Conservation (phyloP, 2,113 vertebrate species). For the Tachuris rubrigastra region DNA sequence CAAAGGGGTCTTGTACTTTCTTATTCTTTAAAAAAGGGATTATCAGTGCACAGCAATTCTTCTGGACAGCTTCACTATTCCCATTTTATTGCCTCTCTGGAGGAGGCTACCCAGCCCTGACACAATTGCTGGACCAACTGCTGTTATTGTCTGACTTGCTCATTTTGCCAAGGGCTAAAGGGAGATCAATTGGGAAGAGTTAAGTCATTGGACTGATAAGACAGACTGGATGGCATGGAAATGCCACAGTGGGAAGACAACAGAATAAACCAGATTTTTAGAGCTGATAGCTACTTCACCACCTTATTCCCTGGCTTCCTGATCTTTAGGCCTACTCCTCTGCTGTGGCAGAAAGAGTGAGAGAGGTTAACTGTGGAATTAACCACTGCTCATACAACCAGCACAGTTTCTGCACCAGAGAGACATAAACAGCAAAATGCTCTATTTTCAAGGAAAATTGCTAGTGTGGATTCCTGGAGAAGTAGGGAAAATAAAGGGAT, state of each 20-base stretch:
- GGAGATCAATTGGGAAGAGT: neutral
- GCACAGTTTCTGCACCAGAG: neutral
- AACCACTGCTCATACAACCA: constrained; percentile 11
- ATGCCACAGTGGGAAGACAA: neutral
- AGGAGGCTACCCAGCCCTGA: neutral
- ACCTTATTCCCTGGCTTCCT: constrained; percentile 15
- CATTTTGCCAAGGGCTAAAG: neutral
- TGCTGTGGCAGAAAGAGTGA: neutral
- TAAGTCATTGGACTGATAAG: neutral
- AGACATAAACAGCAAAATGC: constrained; percentile 14
- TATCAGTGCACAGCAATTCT: neutral
- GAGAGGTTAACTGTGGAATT: constrained; percentile 42
- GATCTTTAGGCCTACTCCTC: neutral
- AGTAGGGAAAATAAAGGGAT: neutral
- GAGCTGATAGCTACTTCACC: neutral
- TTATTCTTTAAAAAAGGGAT: neutral
- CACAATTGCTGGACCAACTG: neutral
- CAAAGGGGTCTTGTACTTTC: neutral
- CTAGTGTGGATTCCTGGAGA: neutral
- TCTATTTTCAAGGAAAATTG: neutral
- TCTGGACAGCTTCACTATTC: neutral
- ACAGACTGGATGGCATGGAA: neutral
- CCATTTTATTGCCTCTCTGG: neutral
- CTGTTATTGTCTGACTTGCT: neutral
- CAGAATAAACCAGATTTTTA: neutral